phyloP scores from a whole-genome alignment of 2,888 invertebrate genomes.

The Pachymerium ferrugineum region DNA sequence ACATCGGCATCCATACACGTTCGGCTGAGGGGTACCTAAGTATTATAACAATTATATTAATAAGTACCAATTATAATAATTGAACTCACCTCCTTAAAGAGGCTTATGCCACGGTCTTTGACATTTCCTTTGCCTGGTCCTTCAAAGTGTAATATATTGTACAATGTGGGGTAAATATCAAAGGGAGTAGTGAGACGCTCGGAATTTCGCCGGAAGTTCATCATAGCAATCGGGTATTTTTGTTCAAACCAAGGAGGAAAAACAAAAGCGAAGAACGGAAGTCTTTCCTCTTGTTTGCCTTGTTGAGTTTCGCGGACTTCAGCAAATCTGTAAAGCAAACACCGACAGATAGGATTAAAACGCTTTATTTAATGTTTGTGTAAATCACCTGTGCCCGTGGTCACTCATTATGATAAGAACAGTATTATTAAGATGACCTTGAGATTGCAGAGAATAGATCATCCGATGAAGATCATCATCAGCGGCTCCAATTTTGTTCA shows the following conservation, averaged over 20 bases:
- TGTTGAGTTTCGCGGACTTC: constrained; percentile 80
- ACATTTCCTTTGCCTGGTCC: constrained; percentile 39
- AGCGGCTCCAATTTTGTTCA: constrained; percentile 68
- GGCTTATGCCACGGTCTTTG: constrained; percentile 43
- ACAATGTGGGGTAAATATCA: constrained; percentile 76
- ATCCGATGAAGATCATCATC: constrained; percentile 62
- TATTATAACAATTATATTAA: constrained; percentile 22
- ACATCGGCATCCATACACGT: constrained; percentile 83
- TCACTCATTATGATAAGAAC: constrained; percentile 85
- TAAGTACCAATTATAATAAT: not conserved
- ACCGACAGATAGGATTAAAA: too few species aligned
- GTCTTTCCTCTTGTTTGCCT: constrained; percentile 83
- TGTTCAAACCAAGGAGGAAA: constrained; percentile 66
- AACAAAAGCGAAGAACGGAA: constrained; percentile 76
- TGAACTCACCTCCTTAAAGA: constrained; percentile 39
- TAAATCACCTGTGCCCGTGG: constrained; percentile 86
- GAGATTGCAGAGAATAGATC: constrained; percentile 57
- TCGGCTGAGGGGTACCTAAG: constrained; percentile 67
- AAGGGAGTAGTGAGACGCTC: constrained; percentile 75
- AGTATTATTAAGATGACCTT: constrained; percentile 67
- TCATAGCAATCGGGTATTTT: constrained; percentile 57
- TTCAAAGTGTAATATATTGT: constrained; percentile 58
- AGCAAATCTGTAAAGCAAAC: too few species aligned
- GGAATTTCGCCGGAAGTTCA: constrained; percentile 58
- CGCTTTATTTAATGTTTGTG: too few species aligned